These are phyloP conservation scores for Auanema sp. DNA, from an alignment of 2,888 invertebrate species.

Conservation along the genomic window DNA sequence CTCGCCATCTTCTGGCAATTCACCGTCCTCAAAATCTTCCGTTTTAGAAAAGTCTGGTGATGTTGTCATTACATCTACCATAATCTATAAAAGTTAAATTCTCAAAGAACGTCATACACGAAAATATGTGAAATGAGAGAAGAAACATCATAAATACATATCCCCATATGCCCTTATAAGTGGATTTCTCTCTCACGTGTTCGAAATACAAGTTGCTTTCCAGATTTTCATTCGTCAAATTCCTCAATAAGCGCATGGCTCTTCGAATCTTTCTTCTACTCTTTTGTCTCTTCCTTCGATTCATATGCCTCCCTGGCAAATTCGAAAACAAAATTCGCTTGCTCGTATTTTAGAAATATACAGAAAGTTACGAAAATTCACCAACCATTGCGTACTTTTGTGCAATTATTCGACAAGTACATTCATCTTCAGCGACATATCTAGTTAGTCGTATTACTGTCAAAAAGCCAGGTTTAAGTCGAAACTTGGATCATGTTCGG, in stretches of 20 bases:
- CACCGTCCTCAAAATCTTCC: slow-evolving; percentile 57
- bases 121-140: too few species aligned
- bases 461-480: too few species aligned
- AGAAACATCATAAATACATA: too few species aligned
- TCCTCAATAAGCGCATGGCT: not conserved
- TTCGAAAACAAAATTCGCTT: not conserved
- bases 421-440: too few species aligned
- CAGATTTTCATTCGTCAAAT: slow-evolving; percentile 8
- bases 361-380: too few species aligned
- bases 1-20: slow-evolving; percentile 61
- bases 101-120: not conserved
- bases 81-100: slow-evolving; percentile 21
- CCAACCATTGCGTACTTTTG: not conserved
- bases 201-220: slow-evolving; percentile 6
- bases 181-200: too few species aligned
- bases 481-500: too few species aligned
- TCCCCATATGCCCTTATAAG: too few species aligned
- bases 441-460: too few species aligned
- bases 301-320: not conserved
- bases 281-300: not conserved
- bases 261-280: not conserved
- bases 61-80: slow-evolving; percentile 38
- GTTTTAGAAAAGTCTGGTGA: slow-evolving; percentile 14
- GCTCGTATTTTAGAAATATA: not conserved
- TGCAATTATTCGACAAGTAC: slow-evolving; percentile 1